phyloP scores from a whole-genome alignment of 1,140 invertebrate genomes.

The Zaprionus capensis region DNA sequence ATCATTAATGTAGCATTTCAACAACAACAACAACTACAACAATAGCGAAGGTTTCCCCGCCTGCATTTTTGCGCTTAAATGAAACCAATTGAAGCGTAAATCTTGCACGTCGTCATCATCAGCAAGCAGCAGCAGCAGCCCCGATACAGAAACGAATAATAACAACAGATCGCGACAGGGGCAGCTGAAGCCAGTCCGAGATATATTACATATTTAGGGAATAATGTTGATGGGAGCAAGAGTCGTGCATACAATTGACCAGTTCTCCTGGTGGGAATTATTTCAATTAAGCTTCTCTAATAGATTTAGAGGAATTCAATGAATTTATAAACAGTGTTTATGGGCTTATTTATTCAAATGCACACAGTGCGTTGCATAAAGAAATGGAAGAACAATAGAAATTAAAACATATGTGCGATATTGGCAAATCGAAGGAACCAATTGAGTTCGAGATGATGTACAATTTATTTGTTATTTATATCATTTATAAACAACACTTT shows the following conservation, averaged over 20 bases:
- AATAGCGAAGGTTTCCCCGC: constrained; percentile 39
- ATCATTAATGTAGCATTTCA: constrained; percentile 44
- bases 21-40: constrained; percentile 30
- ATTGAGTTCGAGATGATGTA: no score
- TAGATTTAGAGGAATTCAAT: neutral
- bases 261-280: neutral
- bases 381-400: no score
- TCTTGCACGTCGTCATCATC: constrained; percentile 63
- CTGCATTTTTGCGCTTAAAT: constrained; percentile 74
- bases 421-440: no score
- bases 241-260: neutral
- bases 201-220: neutral
- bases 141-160: constrained; percentile 66
- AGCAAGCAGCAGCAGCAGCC: neutral
- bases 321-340: neutral
- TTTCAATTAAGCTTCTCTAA: neutral
- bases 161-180: constrained; percentile 37
- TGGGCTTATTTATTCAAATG: neutral
- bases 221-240: neutral
- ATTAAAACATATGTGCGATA: no score
- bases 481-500: neutral
- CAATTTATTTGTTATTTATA: no score
- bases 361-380: neutral
- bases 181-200: constrained; percentile 16
- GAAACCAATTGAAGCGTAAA: constrained; percentile 80